Evolutionary conservation across 2,797 vertebrate genomes (phyloP), one percentile per base, ranked within the genome.

Genomic region (Pelodytes ibericus): DNA sequence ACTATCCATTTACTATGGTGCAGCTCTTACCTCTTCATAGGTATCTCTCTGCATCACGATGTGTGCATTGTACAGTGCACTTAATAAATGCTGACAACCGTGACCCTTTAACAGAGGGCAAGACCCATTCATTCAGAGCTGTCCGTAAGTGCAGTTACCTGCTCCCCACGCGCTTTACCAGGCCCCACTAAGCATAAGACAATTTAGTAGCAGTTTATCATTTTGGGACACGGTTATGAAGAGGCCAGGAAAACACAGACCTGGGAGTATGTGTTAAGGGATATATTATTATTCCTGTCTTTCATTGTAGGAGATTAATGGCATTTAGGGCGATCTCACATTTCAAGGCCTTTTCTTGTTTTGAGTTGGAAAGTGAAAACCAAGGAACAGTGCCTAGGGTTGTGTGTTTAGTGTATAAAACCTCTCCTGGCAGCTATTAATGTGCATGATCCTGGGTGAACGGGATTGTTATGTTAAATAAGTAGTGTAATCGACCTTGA

Each of bases 231-330:
- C 15, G 2, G 18, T 26, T 61, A 44, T 62, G 65, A 61, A 60
- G 31, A 75, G 58, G 41, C 66, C 31, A 70, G 25, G 31, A 71
- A 71, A 64, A 62, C 74, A 41, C 58, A 33, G 47, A 64, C 33
- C 51, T 33, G 62, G 44, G 51, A 65, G 56, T 71, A 71, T 33
- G 49, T 65, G 60, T 26, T 64, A 27, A 61, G 59, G 49, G 60
- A 63, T n/a, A 1, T 33, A 58, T 76, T 70, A 59, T 77, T 65
- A 49, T 33, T 66, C 51, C 49, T 70, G 59, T 64, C 60, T 44
- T 29, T 71, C 49, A 64, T 71, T 77, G 51, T 27, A 47, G 26
- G 7, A 64, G 67, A 77, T 77, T 64, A 77, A 77, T 77, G 31
- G 65, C 11, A 44, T 20, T 57, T 29, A 62, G 41, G 33, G 4